These are phyloP conservation scores for mouse (Mus musculus) DNA, from an alignment of 2,113 vertebrate genomes.

Conservation along the genomic window DNA sequence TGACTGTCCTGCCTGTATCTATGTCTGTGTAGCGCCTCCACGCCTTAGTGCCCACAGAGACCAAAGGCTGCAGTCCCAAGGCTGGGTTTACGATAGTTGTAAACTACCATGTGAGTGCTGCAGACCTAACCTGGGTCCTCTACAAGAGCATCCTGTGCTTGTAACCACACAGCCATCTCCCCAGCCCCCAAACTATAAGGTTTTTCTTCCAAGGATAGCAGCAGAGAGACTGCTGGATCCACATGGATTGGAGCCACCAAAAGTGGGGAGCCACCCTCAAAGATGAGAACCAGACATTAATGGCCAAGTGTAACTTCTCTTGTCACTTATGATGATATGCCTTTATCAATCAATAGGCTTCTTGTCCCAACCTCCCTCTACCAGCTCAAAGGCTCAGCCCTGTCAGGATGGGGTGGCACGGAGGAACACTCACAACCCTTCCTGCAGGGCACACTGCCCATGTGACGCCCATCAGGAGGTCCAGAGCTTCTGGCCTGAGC, in stretches of 20 bases:
- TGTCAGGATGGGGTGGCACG: neutral
- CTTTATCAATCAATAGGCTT: slow-evolving; percentile 26
- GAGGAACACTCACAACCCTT: neutral
- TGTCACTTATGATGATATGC: neutral
- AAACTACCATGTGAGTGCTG: neutral
- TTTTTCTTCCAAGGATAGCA: neutral
- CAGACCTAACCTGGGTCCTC: neutral
- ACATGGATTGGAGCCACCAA: neutral
- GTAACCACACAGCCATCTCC: neutral
- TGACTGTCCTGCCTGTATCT: neutral
- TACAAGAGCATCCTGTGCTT: neutral
- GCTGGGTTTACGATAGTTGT: neutral
- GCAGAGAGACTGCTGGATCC: neutral
- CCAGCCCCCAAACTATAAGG: neutral
- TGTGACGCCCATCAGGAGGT: neutral
- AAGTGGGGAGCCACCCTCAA: neutral
- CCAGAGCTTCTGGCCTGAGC: neutral
- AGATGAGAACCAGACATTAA: slow-evolving; percentile 16
- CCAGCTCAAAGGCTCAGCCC: slow-evolving; percentile 16
- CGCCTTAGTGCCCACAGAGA: neutral
- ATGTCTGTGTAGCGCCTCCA: neutral
- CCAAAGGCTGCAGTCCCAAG: neutral
- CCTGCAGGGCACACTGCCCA: neutral
- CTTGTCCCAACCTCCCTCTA: slow-evolving; percentile 16
- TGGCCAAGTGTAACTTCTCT: neutral